phyloP scores from a whole-genome alignment of 2,888 invertebrate genomes.

The Hyposoter dolosus region DNA sequence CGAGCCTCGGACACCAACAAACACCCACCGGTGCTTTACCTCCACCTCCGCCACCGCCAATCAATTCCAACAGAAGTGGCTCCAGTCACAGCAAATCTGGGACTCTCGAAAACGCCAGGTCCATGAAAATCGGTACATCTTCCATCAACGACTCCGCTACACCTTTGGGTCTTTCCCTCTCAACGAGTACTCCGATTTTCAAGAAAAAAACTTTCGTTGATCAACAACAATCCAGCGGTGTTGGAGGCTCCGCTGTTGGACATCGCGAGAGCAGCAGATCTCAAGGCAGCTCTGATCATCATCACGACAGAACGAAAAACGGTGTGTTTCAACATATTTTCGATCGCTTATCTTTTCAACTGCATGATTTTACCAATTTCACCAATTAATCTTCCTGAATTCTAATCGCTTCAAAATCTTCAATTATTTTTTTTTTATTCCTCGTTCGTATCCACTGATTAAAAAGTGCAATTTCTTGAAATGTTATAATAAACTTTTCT shows the following conservation, averaged over 20 bases:
- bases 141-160: slow-evolving; percentile 84
- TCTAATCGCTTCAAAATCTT: not conserved
- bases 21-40: slow-evolving; percentile 68
- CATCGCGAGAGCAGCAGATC: slow-evolving; percentile 41
- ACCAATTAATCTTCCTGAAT: not conserved
- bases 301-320: slow-evolving; percentile 62
- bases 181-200: slow-evolving; percentile 89
- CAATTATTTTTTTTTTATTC: not conserved
- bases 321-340: slow-evolving; percentile 34
- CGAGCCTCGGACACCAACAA: slow-evolving; percentile 74
- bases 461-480: not conserved
- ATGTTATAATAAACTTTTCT: not conserved
- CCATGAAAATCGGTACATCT: slow-evolving; percentile 70
- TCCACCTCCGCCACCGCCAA: slow-evolving; percentile 66
- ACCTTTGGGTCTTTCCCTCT: slow-evolving; percentile 85
- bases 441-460: not conserved
- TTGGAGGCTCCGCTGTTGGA: slow-evolving; percentile 3
- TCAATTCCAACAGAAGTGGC: slow-evolving; percentile 59
- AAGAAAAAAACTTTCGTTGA: slow-evolving; percentile 86
- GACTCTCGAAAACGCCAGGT: slow-evolving; percentile 81
- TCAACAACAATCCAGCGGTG: slow-evolving; percentile 76
- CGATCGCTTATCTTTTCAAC: not conserved
- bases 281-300: slow-evolving; percentile 48
- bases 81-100: slow-evolving; percentile 80
- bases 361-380: not conserved